Evolutionary conservation across 35 echinoderm and acorn worm genomes (phyloP).

Genomic region (Ptychodera flava): DNA sequence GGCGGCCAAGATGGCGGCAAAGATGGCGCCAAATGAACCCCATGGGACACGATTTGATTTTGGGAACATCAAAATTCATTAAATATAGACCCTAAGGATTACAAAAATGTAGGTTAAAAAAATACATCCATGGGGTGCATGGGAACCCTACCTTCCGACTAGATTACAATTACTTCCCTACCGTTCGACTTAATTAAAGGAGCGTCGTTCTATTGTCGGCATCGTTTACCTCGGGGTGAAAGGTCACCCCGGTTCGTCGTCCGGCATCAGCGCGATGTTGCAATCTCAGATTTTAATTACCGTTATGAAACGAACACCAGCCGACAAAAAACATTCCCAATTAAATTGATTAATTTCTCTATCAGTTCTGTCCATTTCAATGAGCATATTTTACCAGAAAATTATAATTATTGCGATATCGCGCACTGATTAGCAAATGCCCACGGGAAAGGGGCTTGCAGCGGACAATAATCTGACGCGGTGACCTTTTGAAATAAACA

Average conservation of each 20-base stretch:
- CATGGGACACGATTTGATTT: too few relatives aligned
- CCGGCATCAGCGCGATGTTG: not conserved
- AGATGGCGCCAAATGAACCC: not conserved
- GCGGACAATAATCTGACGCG: too few relatives aligned
- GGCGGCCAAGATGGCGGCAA: too few relatives aligned
- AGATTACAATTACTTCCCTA: not conserved
- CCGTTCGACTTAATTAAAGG: not conserved
- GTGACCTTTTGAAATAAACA: too few relatives aligned
- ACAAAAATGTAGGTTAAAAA: too few relatives aligned
- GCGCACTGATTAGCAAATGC: not conserved
- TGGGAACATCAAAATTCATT: too few relatives aligned
- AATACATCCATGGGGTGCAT: too few relatives aligned
- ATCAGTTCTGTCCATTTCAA: not conserved
- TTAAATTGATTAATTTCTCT: slow-evolving; percentile 2
- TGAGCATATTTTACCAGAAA: not conserved
- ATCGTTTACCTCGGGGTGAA: not conserved
- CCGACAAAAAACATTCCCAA: not conserved
- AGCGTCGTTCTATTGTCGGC: not conserved
- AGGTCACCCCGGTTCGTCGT: not conserved
- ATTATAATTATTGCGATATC: not conserved
- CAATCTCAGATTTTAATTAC: not conserved
- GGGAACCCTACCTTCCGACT: too few relatives aligned
- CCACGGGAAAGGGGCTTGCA: too few relatives aligned
- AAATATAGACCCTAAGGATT: too few relatives aligned
- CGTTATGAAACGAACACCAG: not conserved